Conservation (phyloP, 92 coral and sea anemone genomes). For the Porites lobata region DNA sequence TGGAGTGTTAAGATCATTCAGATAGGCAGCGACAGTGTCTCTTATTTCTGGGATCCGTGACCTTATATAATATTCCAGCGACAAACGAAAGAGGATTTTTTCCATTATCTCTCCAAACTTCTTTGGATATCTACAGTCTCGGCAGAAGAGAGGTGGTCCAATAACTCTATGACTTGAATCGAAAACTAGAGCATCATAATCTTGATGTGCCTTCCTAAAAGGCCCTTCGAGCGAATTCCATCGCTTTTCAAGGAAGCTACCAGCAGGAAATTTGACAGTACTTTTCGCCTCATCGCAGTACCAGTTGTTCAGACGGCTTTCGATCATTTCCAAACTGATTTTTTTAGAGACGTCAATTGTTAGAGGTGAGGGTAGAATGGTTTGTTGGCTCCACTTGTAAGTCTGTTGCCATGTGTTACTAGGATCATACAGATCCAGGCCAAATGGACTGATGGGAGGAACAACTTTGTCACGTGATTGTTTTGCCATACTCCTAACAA, state of each 20-base stretch:
- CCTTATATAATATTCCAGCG: constrained; percentile 62
- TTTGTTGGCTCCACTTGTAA: constrained; percentile 63
- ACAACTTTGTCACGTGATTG: constrained; percentile 75
- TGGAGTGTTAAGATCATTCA: constrained; percentile 19
- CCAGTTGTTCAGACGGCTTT: constrained; percentile 62
- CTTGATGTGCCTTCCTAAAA: constrained; percentile 6
- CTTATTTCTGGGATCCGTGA: constrained; percentile 58
- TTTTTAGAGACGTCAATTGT: constrained; percentile 12
- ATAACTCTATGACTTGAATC: background rate
- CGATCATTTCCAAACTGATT: constrained; percentile 7
- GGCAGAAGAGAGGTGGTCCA: constrained; percentile 66
- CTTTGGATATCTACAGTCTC: constrained; percentile 47
- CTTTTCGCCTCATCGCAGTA: constrained; percentile 45
- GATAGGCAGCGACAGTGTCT: constrained; percentile 17
- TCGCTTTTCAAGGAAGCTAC: constrained; percentile 35
- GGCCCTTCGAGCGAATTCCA: constrained; percentile 25
- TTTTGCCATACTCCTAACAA: background rate
- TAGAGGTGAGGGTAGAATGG: constrained; percentile 15
- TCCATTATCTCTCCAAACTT: constrained; percentile 62
- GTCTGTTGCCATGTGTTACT: constrained; percentile 66
- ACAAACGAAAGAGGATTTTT: constrained; percentile 56
- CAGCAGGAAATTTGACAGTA: constrained; percentile 25
- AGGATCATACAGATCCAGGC: constrained; percentile 17
- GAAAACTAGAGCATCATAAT: constrained; percentile 1
- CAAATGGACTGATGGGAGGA: constrained; percentile 63